These are phyloP conservation scores for Cyclophora punctaria DNA, from an alignment of 2,888 invertebrate genomes.

Conservation along the genomic window DNA sequence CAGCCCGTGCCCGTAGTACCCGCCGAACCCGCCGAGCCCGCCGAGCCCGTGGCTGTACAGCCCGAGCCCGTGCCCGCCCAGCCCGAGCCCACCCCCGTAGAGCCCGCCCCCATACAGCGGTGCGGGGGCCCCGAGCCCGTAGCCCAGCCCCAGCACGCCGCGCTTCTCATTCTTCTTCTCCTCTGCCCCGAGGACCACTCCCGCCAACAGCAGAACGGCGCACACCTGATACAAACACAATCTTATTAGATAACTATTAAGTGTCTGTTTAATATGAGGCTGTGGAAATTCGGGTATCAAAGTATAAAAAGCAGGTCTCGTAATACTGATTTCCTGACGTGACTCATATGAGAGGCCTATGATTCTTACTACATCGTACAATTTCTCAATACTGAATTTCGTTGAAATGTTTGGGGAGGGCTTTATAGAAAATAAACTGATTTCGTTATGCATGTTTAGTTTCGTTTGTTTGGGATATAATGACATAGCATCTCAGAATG, in stretches of 20 bases:
- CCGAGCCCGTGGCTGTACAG: slow-evolving; percentile 10
- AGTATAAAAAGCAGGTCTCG: too few species aligned
- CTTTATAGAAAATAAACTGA: too few species aligned
- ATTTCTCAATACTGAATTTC: too few species aligned
- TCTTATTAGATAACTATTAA: not conserved
- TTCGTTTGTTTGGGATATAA: too few species aligned
- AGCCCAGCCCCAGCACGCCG: slow-evolving; percentile 64
- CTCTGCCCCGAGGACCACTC: slow-evolving; percentile 46
- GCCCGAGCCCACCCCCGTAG: slow-evolving; percentile 20
- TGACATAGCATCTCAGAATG: too few species aligned
- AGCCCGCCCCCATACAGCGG: slow-evolving; percentile 21
- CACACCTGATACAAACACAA: slow-evolving; percentile 36
- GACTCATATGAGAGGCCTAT: too few species aligned
- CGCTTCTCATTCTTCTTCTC: slow-evolving; percentile 68
- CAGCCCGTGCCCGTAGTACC: slow-evolving; percentile 6
- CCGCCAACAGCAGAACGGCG: slow-evolving; percentile 45
- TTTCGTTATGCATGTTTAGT: too few species aligned
- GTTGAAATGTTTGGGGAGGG: too few species aligned
- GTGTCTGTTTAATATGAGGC: too few species aligned
- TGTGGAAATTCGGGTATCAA: too few species aligned
- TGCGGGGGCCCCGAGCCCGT: slow-evolving; percentile 32
- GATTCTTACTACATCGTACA: too few species aligned
- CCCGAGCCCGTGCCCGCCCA: slow-evolving; percentile 36
- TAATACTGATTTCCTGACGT: too few species aligned
- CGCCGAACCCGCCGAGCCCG: slow-evolving; percentile 26